Percentiles rank a stretch among this genome's conserved stretches.
Evolutionary conservation across 2,797 vertebrate species (phyloP).

Genomic region (Chiloscyllium punctatum): DNA sequence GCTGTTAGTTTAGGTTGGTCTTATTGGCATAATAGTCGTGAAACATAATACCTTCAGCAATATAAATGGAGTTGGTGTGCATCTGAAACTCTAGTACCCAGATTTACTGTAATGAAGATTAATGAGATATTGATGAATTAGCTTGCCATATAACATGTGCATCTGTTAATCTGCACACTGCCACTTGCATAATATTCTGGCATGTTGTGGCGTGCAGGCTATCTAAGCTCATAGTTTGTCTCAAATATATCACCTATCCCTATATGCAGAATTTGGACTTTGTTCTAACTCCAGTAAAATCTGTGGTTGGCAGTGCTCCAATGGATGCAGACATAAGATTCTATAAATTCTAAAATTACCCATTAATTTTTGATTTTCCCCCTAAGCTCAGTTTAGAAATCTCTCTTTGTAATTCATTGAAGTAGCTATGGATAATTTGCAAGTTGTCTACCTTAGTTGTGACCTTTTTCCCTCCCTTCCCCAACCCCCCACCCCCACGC

Average conservation of each 20-base stretch:
- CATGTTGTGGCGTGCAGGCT: background rate
- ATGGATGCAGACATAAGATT: background rate
- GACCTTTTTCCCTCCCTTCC: background rate
- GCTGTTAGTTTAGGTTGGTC: background rate
- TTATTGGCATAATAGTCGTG: background rate
- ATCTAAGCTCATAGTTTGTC: background rate
- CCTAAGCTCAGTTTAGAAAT: background rate
- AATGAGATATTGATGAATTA: background rate
- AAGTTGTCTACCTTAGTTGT: background rate
- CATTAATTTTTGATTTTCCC: background rate
- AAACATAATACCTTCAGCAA: background rate
- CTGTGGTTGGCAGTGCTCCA: background rate
- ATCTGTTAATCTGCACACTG: slow-evolving; percentile 6
- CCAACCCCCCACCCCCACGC: no score
- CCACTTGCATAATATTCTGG: background rate
- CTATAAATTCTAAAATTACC: background rate
- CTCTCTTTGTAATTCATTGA: background rate
- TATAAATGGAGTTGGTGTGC: background rate
- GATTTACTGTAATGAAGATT: slow-evolving; percentile 12
- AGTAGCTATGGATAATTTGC: background rate
- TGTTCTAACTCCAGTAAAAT: background rate
- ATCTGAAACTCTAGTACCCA: background rate
- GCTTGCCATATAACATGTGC: background rate
- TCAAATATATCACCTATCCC: background rate
- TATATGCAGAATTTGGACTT: background rate